These are phyloP conservation scores for Muscina levida DNA, from an alignment of 2,888 invertebrate species.

Conservation along the genomic window DNA sequence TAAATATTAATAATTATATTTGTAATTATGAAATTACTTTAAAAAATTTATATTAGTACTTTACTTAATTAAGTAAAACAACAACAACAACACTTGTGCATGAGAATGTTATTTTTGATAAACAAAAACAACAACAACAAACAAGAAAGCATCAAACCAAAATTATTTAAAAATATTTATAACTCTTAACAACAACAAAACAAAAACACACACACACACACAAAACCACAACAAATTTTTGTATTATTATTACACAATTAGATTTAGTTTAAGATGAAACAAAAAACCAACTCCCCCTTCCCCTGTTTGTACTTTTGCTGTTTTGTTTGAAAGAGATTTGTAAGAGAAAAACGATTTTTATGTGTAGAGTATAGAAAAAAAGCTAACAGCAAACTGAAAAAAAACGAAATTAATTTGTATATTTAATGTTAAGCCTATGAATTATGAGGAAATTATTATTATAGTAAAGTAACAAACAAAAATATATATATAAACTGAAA, in stretches of 20 bases:
- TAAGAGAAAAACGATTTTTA: conserved; percentile 11
- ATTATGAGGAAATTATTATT: conserved; percentile 57
- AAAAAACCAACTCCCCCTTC: too few relatives aligned
- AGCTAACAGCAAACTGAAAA: conserved; percentile 52
- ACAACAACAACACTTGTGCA: conserved; percentile 8
- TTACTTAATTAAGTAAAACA: conserved; percentile 10
- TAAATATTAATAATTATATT: conserved; percentile 22
- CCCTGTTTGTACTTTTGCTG: conserved; percentile 59
- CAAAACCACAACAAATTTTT: conserved; percentile 49
- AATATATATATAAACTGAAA: neutral
- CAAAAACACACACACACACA: neutral
- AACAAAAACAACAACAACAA: neutral
- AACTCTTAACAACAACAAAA: conserved; percentile 24
- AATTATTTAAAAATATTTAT: conserved; percentile 70
- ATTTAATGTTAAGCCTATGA: conserved; percentile 55
- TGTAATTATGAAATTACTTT: conserved; percentile 34
- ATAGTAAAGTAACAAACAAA: conserved; percentile 52
- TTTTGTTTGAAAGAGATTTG: conserved; percentile 57
- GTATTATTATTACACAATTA: conserved; percentile 59
- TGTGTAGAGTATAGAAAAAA: conserved; percentile 33
- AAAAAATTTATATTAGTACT: conserved; percentile 36
- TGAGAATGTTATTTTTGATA: neutral
- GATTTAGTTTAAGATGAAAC: conserved; percentile 41
- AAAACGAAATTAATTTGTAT: conserved; percentile 47
- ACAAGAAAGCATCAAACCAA: conserved; percentile 74